Evolutionary conservation across 37 sponge, comb jelly and placozoan genomes (phyloP).

Genomic region (Bolinopsis microptera): DNA sequence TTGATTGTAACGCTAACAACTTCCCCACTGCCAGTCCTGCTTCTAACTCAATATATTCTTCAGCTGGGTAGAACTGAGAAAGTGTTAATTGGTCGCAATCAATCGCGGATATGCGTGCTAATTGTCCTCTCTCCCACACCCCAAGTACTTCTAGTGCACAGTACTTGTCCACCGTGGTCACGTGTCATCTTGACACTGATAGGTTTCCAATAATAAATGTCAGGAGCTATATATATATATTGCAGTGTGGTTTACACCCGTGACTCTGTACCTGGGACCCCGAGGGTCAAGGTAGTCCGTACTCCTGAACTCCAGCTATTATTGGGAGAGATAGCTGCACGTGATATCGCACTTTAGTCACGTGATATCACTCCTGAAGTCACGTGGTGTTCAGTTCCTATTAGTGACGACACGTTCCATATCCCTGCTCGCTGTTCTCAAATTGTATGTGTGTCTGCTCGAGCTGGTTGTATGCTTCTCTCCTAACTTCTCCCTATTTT

Average conservation of each 20-base stretch:
- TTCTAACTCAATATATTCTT: no score
- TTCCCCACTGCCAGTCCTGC: no score
- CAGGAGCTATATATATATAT: neutral
- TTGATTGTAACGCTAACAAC: neutral
- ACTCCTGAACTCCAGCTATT: neutral
- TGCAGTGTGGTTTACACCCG: neutral
- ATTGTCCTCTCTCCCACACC: neutral
- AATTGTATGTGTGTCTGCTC: neutral
- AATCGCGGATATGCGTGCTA: neutral
- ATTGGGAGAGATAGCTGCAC: neutral
- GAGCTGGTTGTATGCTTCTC: no score
- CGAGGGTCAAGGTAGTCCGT: neutral
- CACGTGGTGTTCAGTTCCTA: neutral
- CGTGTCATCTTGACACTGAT: neutral
- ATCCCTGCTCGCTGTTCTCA: neutral
- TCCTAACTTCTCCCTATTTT: no score
- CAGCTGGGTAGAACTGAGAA: no score
- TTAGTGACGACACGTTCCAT: neutral
- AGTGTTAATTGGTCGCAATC: neutral
- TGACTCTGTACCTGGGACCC: neutral
- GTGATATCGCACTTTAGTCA: neutral
- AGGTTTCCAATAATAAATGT: neutral
- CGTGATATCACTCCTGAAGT: neutral
- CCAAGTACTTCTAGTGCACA: neutral
- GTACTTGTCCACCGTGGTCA: neutral